These are phyloP conservation scores for Tragopan temminckii DNA, from an alignment of 2,797 vertebrate genomes.

Conservation along the genomic window DNA sequence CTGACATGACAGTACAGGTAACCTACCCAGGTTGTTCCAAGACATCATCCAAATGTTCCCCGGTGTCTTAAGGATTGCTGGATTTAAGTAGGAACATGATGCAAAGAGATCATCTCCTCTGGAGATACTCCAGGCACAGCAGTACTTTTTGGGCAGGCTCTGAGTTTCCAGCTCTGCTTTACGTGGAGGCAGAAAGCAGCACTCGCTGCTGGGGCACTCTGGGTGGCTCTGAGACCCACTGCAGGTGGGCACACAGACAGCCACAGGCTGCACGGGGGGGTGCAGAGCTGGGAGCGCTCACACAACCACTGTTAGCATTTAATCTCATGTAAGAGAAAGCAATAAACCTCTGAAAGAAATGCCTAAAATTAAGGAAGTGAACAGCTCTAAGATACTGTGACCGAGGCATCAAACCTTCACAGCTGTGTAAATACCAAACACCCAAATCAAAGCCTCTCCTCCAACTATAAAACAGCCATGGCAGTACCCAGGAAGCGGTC, in stretches of 20 bases:
- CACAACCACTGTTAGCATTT: not conserved
- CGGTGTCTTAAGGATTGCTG: slow-evolving; percentile 26
- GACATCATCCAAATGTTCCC: slow-evolving; percentile 43
- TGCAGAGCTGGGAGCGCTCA: not conserved
- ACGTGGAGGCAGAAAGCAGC: too few relatives aligned
- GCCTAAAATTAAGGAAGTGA: slow-evolving; percentile 17
- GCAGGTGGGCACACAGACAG: not conserved
- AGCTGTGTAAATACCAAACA: not conserved
- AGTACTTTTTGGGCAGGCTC: not conserved
- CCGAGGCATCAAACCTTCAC: slow-evolving; percentile 10
- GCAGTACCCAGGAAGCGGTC: not conserved
- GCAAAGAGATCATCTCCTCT: slow-evolving; percentile 17
- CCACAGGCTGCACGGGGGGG: not conserved
- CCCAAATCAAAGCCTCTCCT: slow-evolving; percentile 15
- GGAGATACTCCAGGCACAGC: not conserved
- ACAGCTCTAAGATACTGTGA: not conserved
- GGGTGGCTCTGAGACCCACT: not conserved
- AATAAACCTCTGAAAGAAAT: not conserved
- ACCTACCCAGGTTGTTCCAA: slow-evolving; percentile 42
- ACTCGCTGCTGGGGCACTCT: not conserved
- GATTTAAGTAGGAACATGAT: slow-evolving; percentile 17
- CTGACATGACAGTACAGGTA: not conserved
- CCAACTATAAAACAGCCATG: not conserved
- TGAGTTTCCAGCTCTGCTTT: not conserved
- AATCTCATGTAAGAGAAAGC: not conserved